These are phyloP conservation scores for Semaprochilodus insignis DNA, from an alignment of 2,797 vertebrate genomes.

Conservation along the genomic window DNA sequence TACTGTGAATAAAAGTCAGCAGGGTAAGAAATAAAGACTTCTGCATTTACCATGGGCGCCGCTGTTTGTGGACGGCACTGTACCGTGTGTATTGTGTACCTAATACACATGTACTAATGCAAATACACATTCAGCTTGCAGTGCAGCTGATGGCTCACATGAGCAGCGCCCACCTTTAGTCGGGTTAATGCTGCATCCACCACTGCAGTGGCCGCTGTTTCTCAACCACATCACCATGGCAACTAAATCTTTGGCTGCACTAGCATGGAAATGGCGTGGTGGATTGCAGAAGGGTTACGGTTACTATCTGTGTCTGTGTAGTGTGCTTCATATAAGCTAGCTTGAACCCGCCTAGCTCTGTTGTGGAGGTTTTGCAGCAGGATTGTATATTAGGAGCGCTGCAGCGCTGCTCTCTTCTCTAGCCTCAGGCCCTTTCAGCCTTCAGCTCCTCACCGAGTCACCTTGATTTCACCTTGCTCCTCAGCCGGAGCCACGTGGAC, in stretches of 20 bases:
- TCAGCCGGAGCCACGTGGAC: slow-evolving; percentile 48
- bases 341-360: not conserved
- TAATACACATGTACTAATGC: not conserved
- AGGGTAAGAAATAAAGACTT: no score
- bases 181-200: slow-evolving; percentile 54
- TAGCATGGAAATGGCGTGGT: slow-evolving; percentile 57
- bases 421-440: slow-evolving; percentile 31
- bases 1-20: no score
- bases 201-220: slow-evolving; percentile 66
- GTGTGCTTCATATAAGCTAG: slow-evolving; percentile 10
- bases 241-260: slow-evolving; percentile 70
- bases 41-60: no score
- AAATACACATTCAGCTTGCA: slow-evolving; percentile 1
- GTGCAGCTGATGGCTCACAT: slow-evolving; percentile 20
- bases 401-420: not conserved
- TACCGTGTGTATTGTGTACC: no score
- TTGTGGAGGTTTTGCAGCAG: not conserved
- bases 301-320: slow-evolving; percentile 9
- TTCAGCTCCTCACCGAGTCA: slow-evolving; percentile 56
- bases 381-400: slow-evolving; percentile 18
- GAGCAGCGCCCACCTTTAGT: slow-evolving; percentile 23
- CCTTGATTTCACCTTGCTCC: slow-evolving; percentile 76
- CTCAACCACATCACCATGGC: slow-evolving; percentile 69
- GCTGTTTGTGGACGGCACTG: not conserved
- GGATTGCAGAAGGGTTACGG: slow-evolving; percentile 32